Conservation (phyloP, 2,888 invertebrate species). For the Bruchidius siliquastri region DNA sequence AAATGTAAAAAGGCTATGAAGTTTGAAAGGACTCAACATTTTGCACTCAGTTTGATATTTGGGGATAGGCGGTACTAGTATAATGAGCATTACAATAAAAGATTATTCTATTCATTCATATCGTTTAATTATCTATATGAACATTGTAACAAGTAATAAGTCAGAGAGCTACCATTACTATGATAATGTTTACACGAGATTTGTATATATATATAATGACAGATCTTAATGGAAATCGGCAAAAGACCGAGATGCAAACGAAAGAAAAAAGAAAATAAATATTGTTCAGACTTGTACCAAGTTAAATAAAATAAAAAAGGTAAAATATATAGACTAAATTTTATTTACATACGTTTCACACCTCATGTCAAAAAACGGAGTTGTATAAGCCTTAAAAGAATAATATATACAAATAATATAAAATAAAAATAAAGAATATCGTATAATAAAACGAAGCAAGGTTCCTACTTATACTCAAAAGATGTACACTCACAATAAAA, state of each 20-base stretch:
- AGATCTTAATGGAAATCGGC: constrained; percentile 38
- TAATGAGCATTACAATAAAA: background rate
- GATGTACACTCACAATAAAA: background rate
- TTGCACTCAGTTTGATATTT: too few relatives aligned
- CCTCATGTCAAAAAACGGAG: constrained; percentile 27
- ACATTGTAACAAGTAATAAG: constrained; percentile 49
- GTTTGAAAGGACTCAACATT: too few relatives aligned
- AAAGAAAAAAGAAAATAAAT: constrained; percentile 42
- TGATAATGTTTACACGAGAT: constrained; percentile 44
- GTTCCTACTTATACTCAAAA: constrained; percentile 6
- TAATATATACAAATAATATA: constrained; percentile 30
- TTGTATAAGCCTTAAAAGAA: constrained; percentile 25
- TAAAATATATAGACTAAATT: constrained; percentile 38
- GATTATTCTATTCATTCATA: constrained; percentile 14
- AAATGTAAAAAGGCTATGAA: too few relatives aligned
- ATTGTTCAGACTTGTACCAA: constrained; percentile 41
- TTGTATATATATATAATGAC: constrained; percentile 39
- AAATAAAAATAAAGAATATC: constrained; percentile 31
- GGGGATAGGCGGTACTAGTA: too few relatives aligned
- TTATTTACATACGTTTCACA: constrained; percentile 44
- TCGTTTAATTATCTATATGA: constrained; percentile 48
- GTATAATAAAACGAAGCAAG: constrained; percentile 10
- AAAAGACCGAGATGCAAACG: constrained; percentile 26
- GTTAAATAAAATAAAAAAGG: constrained; percentile 16
- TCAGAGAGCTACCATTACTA: constrained; percentile 48